Percentiles rank a stretch among this genome's conserved stretches.
Conservation (phyloP, 2,113 vertebrate species). For the Madoqua kirkii region DNA sequence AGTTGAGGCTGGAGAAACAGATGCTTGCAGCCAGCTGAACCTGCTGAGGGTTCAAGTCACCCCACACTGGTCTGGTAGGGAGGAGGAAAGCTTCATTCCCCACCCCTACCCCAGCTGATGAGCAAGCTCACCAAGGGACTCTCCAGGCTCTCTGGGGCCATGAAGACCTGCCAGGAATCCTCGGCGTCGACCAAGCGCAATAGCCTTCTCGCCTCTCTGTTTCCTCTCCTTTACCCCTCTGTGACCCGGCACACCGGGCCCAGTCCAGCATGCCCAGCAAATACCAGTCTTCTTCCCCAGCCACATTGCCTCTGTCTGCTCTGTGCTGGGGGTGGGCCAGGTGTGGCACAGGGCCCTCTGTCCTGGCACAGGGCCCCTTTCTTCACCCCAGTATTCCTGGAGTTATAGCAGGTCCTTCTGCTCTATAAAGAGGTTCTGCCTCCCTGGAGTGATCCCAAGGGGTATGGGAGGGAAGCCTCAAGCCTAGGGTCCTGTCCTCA, state of each 20-base stretch:
- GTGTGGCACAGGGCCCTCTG: too few relatives aligned
- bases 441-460: not conserved
- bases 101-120: not conserved
- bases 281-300: not conserved
- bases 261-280: accelerated
- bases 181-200: accelerated
- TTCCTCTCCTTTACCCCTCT: not conserved
- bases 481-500: not conserved
- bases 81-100: not conserved
- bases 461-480: not conserved
- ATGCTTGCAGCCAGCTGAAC: not conserved
- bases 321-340: not conserved
- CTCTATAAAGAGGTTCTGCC: not conserved
- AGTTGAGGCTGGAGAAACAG: not conserved
- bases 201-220: not conserved
- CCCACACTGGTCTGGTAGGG: not conserved
- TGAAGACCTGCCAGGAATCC: not conserved
- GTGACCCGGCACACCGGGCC: not conserved
- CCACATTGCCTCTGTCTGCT: not conserved
- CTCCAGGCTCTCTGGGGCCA: not conserved
- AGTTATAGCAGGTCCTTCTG: not conserved
- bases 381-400: not conserved
- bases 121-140: not conserved
- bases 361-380: not conserved
- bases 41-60: not conserved